Percentiles rank a stretch among this genome's conserved stretches.
Evolutionary conservation across 2,113 vertebrate genomes (phyloP).

Genomic region (Pipra filicauda): DNA sequence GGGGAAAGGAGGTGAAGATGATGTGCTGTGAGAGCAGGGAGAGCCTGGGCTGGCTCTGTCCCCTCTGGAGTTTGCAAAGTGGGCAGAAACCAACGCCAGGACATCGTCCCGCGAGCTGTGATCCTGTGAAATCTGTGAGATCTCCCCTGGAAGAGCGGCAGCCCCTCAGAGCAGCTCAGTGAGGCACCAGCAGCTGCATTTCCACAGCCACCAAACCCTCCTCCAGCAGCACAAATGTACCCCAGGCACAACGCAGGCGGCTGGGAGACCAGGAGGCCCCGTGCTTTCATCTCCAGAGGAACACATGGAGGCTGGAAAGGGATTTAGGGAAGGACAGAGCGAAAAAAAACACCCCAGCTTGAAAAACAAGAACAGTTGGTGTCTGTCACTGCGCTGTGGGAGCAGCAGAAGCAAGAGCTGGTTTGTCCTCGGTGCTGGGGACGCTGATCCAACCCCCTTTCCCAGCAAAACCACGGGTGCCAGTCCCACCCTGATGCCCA

Average conservation of each 20-base stretch:
- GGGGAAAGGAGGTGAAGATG: neutral
- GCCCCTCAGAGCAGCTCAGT: neutral
- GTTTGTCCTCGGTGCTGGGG: neutral
- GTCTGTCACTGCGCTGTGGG: neutral
- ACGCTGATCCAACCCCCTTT: neutral
- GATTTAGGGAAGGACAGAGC: neutral
- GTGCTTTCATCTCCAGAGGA: neutral
- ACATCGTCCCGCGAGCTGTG: fast-evolving
- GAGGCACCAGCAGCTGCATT: neutral
- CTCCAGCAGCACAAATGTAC: neutral
- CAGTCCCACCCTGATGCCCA: neutral
- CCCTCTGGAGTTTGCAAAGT: neutral
- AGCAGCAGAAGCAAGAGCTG: neutral
- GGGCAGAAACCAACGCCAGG: neutral
- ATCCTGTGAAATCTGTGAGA: neutral
- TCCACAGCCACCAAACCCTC: neutral
- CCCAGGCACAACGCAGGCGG: neutral
- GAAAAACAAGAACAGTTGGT: neutral
- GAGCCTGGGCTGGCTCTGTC: neutral
- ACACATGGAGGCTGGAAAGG: neutral
- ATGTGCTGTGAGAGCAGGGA: neutral
- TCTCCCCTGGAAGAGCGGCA: neutral
- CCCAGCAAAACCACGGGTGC: neutral
- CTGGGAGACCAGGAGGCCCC: neutral
- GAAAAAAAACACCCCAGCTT: neutral